Evolutionary conservation across 2,797 vertebrate genomes (phyloP), one percentile per base, ranked within the genome.

Genomic region (Molossus alvarezi): DNA sequence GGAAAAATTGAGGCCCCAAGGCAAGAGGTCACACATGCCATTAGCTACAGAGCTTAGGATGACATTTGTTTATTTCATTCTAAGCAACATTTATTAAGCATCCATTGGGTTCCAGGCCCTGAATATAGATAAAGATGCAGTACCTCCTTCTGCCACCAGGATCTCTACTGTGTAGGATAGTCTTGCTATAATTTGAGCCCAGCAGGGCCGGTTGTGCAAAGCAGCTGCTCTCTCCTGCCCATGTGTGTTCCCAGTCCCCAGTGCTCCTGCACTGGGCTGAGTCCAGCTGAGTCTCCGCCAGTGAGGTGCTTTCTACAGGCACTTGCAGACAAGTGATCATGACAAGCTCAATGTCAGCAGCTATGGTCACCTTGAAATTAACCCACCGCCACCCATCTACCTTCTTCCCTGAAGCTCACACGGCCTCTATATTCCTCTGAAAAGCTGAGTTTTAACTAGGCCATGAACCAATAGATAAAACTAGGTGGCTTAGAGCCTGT

Each of bases 221-320:
- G 1, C 8, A 33, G 37, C 37, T 4, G 0, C 45, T 33, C 51
- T 53, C 12, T 20, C 51, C 60, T 1, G 0, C 6, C 18, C 13
- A 2, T 9, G 2, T 0, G 3, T n/a, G 23, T 72, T 77, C 9
- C 11, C 21, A 71, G 76, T 86, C 48, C 48, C 29, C 20, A 51
- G 45, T 33, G 71, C 58, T 80, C 60, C 4, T 23, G 13, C 60
- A 2, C 33, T 29, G 51, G 51, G 33, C 12, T 93, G 58, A n/a
- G 75, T 29, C 45, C 8, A 20, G n/a, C 57, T 76, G 73, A 55
- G 80, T 10, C 41, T 76, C 27, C 69, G 23, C 9, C 1, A 0
- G 57, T 25, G 51, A 92, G 37, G 60, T 33, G 29, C 45, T 60
- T 3, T 33, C 18, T 25, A 15, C 33, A 57, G 72, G 62, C 2